These are phyloP conservation scores for Trissonchulus sp. DNA, from an alignment of 2,888 invertebrate genomes.

Conservation along the genomic window DNA sequence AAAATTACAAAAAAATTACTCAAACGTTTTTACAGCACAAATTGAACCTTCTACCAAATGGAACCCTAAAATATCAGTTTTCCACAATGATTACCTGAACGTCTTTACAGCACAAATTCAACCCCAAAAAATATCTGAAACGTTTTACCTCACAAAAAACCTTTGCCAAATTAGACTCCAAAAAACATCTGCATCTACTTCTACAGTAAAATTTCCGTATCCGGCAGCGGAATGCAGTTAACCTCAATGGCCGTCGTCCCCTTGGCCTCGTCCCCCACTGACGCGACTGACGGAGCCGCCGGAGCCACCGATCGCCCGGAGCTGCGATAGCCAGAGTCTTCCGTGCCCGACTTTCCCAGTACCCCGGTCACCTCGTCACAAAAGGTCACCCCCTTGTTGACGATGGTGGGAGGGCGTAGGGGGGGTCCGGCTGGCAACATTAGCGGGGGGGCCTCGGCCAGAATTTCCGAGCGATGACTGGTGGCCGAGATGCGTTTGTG, in stretches of 20 bases:
- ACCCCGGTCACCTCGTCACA: not conserved
- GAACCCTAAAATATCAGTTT: too few relatives aligned
- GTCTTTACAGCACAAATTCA: too few relatives aligned
- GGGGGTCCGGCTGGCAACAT: too few relatives aligned
- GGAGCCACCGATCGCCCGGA: not conserved
- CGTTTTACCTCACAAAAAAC: too few relatives aligned
- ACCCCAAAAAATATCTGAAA: too few relatives aligned
- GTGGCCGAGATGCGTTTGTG: not conserved
- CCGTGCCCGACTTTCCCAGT: not conserved
- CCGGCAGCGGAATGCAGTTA: not conserved
- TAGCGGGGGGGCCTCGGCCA: too few relatives aligned
- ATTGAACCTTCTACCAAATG: too few relatives aligned
- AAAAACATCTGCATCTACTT: not conserved
- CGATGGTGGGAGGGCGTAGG: too few relatives aligned
- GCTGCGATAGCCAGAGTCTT: slow-evolving; percentile 19
- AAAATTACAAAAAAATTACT: too few relatives aligned
- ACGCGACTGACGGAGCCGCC: not conserved
- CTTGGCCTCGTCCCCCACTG: not conserved
- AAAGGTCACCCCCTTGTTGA: not conserved
- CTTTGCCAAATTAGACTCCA: too few relatives aligned
- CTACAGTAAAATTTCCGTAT: not conserved
- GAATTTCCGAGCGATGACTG: not conserved
- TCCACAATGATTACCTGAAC: too few relatives aligned
- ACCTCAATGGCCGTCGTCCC: not conserved
- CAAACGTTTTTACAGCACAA: too few relatives aligned